Conservation (phyloP, 2,888 invertebrate species). For the Eupithecia subfuscata region DNA sequence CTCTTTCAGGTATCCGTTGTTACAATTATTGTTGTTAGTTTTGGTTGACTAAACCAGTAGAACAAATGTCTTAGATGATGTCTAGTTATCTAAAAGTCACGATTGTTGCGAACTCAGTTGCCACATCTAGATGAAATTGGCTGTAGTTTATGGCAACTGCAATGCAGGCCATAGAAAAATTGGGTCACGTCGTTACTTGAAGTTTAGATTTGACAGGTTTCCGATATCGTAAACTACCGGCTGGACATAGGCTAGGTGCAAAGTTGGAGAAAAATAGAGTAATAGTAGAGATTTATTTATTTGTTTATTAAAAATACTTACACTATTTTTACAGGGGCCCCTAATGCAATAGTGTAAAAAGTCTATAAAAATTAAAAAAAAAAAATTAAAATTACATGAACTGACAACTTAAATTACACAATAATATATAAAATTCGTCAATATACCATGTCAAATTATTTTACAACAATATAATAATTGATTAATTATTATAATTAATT, state of each 20-base stretch:
- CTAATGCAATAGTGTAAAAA: no score
- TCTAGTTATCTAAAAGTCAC: constrained; percentile 7
- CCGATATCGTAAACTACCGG: constrained; percentile 36
- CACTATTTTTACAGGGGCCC: no score
- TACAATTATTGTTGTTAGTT: neutral
- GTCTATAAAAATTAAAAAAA: no score
- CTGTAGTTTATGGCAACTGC: constrained; percentile 54
- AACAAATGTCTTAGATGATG: neutral
- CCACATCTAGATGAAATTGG: constrained; percentile 12
- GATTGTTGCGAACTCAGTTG: constrained; percentile 21
- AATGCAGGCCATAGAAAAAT: constrained; percentile 76
- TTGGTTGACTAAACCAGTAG: neutral
- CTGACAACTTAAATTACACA: no score
- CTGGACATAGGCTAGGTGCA: constrained; percentile 3
- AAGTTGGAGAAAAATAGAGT: neutral
- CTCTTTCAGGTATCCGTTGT: neutral
- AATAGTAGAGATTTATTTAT: no score
- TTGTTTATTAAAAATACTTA: no score
- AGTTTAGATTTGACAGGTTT: constrained; percentile 59
- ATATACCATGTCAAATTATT: no score
- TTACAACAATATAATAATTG: no score
- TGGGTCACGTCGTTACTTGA: constrained; percentile 62
- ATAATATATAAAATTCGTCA: no score
- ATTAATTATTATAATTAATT: no score
- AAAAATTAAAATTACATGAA: no score